Evolutionary conservation across 2,888 invertebrate genomes (phyloP), one percentile per base, ranked within the genome.

Genomic region (Acutogordius australiensis): DNA sequence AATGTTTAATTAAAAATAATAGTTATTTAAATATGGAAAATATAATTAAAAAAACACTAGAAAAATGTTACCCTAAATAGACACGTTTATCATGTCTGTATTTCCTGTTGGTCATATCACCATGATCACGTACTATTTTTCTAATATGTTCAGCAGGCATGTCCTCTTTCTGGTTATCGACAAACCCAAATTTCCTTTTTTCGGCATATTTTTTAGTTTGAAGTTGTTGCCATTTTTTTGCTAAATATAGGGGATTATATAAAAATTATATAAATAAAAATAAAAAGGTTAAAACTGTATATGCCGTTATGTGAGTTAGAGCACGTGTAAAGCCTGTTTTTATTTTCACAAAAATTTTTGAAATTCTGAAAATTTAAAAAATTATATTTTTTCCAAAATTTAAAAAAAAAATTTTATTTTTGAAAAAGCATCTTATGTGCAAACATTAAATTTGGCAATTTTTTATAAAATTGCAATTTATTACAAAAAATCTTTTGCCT

Each of bases 131-230:
- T 64, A 97, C 91, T 67, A 99, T 97, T 74, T 99, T 99, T 28
- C 97, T 77, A 62, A 97, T 87, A 72, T 97, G 94, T 70, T 97
- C 97, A 0, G 94, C 90, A 13, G 97, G 97, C 94, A 97, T 94
- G 65, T 97, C 94, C 70, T 97, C 97, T 70, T 99, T 99, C 69
- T 94, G 94, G 0, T 91, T 86, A 73, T 99, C 94, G 1, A 94
- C 83, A 72, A 94, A 97, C 0, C 97, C 97, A 71, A 94, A 86
- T 71, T 99, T 99, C 61, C 94, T 77, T 70, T 97, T 97, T 66
- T 97, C 94, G 0, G 91, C 83, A 72, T 90, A 99, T 27, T 94
- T 78, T 71, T 97, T 99, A n/a, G 88, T 83, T 70, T 97, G 97
- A 26, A 99, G 74, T 70, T 94, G 91, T 66, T 90, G 85, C 97